Percentiles rank a stretch among this genome's conserved stretches.
phyloP scores from a whole-genome alignment of 2,113 vertebrate genomes.

The Epinephelus moara region DNA sequence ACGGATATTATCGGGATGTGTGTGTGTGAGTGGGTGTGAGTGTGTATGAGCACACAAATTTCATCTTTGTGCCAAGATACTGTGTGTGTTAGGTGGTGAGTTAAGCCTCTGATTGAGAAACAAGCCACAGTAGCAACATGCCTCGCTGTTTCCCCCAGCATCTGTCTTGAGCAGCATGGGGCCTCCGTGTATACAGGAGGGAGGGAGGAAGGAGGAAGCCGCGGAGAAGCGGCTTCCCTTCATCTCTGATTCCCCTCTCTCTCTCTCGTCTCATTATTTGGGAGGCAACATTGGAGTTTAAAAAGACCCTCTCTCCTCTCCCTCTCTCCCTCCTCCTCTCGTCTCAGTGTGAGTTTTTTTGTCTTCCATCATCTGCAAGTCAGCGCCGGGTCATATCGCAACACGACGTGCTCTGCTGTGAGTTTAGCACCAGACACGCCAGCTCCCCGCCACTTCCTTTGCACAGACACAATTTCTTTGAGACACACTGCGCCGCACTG shows the following conservation, averaged over 20 bases:
- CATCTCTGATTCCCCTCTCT: slow-evolving; percentile 56
- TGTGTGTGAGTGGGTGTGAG: slow-evolving; percentile 17
- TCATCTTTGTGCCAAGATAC: slow-evolving; percentile 59
- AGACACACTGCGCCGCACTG: slow-evolving; percentile 51
- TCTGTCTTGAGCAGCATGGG: slow-evolving; percentile 75
- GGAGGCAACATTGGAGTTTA: slow-evolving; percentile 51
- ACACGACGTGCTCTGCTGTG: slow-evolving; percentile 69
- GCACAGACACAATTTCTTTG: slow-evolving; percentile 59
- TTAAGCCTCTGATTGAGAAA: slow-evolving; percentile 85
- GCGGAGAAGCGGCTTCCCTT: slow-evolving; percentile 56
- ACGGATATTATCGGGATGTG: slow-evolving; percentile 58
- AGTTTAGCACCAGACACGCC: slow-evolving; percentile 69
- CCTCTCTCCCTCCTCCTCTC: slow-evolving; percentile 31
- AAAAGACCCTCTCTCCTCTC: slow-evolving; percentile 32
- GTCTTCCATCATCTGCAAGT: slow-evolving; percentile 72
- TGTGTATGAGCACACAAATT: slow-evolving; percentile 54
- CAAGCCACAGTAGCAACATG: slow-evolving; percentile 77
- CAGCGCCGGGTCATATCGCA: slow-evolving; percentile 74
- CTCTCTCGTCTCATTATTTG: slow-evolving; percentile 64
- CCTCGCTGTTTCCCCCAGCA: slow-evolving; percentile 71
- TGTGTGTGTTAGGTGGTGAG: slow-evolving; percentile 47
- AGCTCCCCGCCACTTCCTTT: slow-evolving; percentile 61
- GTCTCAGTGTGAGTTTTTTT: slow-evolving; percentile 65
- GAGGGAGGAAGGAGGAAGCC: slow-evolving; percentile 51
- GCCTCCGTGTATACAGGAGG: slow-evolving; percentile 43